These are phyloP conservation scores for Tylochromis polylepis DNA, from an alignment of 2,113 vertebrate genomes.

Conservation along the genomic window DNA sequence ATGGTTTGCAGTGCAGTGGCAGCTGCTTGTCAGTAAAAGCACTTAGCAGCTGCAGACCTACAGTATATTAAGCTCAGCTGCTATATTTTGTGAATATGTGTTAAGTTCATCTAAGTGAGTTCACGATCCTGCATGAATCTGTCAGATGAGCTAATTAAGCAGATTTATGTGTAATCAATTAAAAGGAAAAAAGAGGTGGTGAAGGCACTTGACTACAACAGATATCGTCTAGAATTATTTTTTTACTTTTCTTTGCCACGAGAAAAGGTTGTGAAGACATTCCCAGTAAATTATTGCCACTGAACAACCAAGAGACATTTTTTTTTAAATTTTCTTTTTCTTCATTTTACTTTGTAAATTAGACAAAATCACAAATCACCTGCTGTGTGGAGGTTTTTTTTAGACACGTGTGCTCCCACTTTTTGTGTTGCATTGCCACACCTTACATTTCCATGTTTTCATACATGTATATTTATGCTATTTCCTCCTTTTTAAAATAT, in stretches of 20 bases:
- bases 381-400: neutral
- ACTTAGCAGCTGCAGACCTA: neutral
- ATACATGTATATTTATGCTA: neutral
- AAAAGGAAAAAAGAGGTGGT: neutral
- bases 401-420: neutral
- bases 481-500: neutral
- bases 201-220: neutral
- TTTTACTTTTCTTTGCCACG: neutral
- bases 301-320: neutral
- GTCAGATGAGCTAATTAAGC: neutral
- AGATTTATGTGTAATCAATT: neutral
- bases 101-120: neutral
- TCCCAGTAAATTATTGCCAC: neutral
- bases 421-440: neutral
- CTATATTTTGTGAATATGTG: neutral
- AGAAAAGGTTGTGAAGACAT: neutral
- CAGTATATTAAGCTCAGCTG: neutral
- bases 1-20: neutral
- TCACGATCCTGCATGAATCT: neutral
- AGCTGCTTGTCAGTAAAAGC: conserved; percentile 6
- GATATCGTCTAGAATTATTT: neutral
- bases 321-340: neutral
- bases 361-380: neutral
- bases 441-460: neutral
- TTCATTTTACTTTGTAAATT: neutral